Evolutionary conservation across 2,113 vertebrate genomes (phyloP).

Genomic region (Salvator merianae): DNA sequence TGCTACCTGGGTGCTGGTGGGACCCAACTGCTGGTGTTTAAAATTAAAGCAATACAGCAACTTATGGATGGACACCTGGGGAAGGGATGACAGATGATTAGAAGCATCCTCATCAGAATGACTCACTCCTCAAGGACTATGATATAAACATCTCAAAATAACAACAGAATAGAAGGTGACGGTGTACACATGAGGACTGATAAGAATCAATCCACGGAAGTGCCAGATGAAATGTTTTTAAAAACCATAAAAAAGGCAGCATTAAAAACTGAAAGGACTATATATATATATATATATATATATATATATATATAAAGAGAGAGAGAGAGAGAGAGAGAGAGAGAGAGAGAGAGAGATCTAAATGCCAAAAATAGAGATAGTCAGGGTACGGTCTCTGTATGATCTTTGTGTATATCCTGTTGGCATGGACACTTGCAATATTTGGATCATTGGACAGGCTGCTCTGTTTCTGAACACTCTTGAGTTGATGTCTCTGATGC

Average conservation of each 20-base stretch:
- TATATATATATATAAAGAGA: not conserved
- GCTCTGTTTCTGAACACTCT: no score
- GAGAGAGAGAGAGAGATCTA: no score
- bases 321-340: not conserved
- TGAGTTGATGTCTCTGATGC: no score
- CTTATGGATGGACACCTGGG: constrained; percentile 1
- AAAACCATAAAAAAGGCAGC: not conserved
- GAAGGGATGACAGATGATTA: not conserved
- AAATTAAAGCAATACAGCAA: constrained; percentile 16
- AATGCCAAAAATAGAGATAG: no score
- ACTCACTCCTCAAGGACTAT: constrained; percentile 6
- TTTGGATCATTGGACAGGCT: no score
- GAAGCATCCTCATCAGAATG: not conserved
- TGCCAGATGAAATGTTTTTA: not conserved
- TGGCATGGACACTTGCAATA: no score
- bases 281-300: not conserved
- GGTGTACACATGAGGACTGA: constrained; percentile 5
- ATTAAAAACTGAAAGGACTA: not conserved
- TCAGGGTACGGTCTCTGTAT: not conserved
- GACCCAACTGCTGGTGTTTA: constrained; percentile 1
- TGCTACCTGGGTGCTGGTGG: not conserved
- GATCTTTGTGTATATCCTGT: no score
- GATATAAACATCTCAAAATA: constrained; percentile 12
- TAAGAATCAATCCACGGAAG: not conserved
- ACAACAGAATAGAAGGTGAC: constrained; percentile 9